phyloP scores from a whole-genome alignment of 1,140 invertebrate species.

The Drosophila pandora region DNA sequence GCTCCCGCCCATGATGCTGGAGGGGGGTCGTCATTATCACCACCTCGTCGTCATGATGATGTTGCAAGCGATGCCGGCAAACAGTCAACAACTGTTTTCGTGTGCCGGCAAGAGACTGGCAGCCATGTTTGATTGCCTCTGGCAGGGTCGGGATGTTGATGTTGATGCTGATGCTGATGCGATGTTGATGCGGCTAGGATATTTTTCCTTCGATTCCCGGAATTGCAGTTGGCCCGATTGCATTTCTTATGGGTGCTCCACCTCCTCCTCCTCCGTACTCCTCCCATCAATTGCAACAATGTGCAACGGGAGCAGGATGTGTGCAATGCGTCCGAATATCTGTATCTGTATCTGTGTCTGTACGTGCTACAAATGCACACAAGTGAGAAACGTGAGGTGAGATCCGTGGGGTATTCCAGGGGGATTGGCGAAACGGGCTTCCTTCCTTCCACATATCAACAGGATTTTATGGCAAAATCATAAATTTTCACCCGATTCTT shows the following conservation, averaged over 20 bases:
- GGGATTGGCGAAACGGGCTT: slow-evolving; percentile 17
- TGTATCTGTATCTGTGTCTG: slow-evolving; percentile 4
- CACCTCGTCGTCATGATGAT: slow-evolving; percentile 4
- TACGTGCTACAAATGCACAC: slow-evolving; percentile 49
- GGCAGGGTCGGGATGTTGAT: slow-evolving; percentile 13
- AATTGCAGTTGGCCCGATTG: slow-evolving; percentile 71
- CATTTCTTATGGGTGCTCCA: slow-evolving; percentile 53
- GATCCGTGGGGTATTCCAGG: slow-evolving; percentile 1
- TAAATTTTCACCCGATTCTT: slow-evolving; percentile 71
- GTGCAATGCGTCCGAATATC: slow-evolving; percentile 19
- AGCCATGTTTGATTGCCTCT: slow-evolving; percentile 61
- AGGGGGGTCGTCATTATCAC: slow-evolving; percentile 14
- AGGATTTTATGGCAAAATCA: slow-evolving; percentile 78
- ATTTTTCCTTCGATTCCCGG: slow-evolving; percentile 60
- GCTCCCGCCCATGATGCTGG: slow-evolving; percentile 10
- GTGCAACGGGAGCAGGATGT: slow-evolving; percentile 39
- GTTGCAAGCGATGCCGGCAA: slow-evolving; percentile 41
- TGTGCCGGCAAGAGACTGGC: slow-evolving; percentile 12
- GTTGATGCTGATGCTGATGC: slow-evolving; percentile 1
- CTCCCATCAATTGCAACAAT: slow-evolving; percentile 31
- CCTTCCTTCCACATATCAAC: slow-evolving; percentile 58
- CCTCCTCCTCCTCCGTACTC: too few species aligned
- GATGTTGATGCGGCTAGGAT: slow-evolving; percentile 48
- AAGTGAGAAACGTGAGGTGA: slow-evolving; percentile 49
- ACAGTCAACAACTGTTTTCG: slow-evolving; percentile 52